Evolutionary conservation across 2,888 invertebrate genomes (phyloP), one percentile per base, ranked within the genome.

Genomic region (Phaedon cochleariae): DNA sequence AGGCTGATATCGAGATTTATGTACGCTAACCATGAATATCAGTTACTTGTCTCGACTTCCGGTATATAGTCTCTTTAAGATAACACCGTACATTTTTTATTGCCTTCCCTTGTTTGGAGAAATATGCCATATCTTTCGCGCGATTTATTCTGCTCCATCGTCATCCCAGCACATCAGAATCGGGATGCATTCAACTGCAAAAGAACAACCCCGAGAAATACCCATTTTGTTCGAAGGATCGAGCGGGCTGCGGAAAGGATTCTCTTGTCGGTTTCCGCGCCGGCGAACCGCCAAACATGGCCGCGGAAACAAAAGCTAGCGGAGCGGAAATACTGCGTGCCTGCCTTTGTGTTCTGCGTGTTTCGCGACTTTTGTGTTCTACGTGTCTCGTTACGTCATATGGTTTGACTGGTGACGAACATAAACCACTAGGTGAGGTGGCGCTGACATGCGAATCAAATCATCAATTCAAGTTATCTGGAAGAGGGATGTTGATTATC

Each of bases 231-330:
- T 6, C 26, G 15, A 45, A 29, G 26, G 15, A 41, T 57, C 26
- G 45, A 31, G 31, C 26, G 74, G n/a, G 77, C 78, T 79, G 80
- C 82, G 83, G 82, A 82, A 82, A 81, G 82, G 81, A 83, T 82
- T 83, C 82, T 79, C 82, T 81, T 82, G 83, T 82, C 81, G 80
- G 76, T 82, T 83, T 83, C 80, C 81, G 78, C 79, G 74, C 76
- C 78, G 79, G 70, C 77, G 79, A 41, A 74, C 70, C 73, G 67
- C 77, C 78, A 80, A 82, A 80, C 81, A 79, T 77, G 76, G 77
- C 79, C 78, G 78, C 80, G 76, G 79, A 82, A 81, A 80, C 79
- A 80, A 81, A 80, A 80, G 78, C 78, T 76, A 79, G 72, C 79
- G 73, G 76, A 78, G 80, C 79, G 79, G 71, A 72, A 64, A 72